Percentiles rank a stretch among this genome's conserved stretches.
These are phyloP conservation scores for Sarcophaga subvicina DNA, from an alignment of 2,888 invertebrate species.

Conservation along the genomic window DNA sequence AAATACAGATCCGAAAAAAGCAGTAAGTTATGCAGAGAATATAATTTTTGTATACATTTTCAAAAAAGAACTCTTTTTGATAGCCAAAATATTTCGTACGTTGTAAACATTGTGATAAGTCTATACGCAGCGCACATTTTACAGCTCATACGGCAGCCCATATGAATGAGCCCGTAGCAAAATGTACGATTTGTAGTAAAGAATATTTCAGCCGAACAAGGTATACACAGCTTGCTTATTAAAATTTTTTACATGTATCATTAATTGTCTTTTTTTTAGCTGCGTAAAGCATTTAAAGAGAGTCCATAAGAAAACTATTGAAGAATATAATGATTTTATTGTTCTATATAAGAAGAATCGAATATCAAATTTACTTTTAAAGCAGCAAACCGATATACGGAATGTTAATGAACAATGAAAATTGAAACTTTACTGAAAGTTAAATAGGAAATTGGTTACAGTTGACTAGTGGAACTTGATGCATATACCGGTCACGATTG, in stretches of 20 bases:
- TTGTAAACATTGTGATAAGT: slow-evolving; percentile 54
- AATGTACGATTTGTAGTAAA: slow-evolving; percentile 54
- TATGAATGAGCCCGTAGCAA: slow-evolving; percentile 55
- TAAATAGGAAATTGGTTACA: too few relatives aligned
- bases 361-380: slow-evolving; percentile 54
- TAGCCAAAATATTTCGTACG: slow-evolving; percentile 54
- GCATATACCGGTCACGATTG: too few relatives aligned
- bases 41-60: background rate
- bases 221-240: background rate
- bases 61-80: slow-evolving; percentile 1
- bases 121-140: slow-evolving; percentile 42
- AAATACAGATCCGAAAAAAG: slow-evolving; percentile 46
- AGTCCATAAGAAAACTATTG: slow-evolving; percentile 41
- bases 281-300: slow-evolving; percentile 51
- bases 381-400: slow-evolving; percentile 50
- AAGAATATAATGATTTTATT: slow-evolving; percentile 54
- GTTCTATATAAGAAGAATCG: slow-evolving; percentile 40
- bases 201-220: slow-evolving; percentile 49
- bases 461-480: too few relatives aligned
- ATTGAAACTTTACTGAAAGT: too few relatives aligned
- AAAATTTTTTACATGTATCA: too few relatives aligned
- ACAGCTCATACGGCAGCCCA: slow-evolving; percentile 55
- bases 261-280: slow-evolving; percentile 6
- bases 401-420: background rate
- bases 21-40: slow-evolving; percentile 23